phyloP scores from a whole-genome alignment of 92 coral and sea anemone species.

The Actinernus sp. region DNA sequence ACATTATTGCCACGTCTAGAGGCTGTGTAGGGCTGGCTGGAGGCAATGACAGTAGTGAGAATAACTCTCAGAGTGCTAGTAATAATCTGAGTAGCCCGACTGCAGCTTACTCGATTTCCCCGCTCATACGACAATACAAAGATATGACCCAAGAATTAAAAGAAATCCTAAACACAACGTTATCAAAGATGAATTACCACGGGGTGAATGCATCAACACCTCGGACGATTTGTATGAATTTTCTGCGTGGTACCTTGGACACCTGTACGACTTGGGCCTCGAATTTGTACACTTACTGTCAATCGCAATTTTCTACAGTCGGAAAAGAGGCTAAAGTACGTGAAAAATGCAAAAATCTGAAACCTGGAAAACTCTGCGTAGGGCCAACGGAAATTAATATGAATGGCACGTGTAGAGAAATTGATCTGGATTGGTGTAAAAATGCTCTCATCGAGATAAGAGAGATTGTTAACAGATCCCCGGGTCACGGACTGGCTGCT shows the following conservation, averaged over 20 bases:
- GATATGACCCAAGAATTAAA: constrained; percentile 48
- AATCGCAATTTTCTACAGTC: not conserved
- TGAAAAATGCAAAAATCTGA: constrained; percentile 40
- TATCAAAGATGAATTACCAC: constrained; percentile 24
- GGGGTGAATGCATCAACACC: constrained; percentile 35
- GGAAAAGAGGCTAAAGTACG: constrained; percentile 17
- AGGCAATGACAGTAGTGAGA: constrained; percentile 11
- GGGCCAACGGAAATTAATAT: constrained; percentile 15
- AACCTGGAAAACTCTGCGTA: constrained; percentile 32
- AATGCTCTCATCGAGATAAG: not conserved
- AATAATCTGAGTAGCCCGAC: constrained; percentile 1
- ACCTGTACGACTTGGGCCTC: constrained; percentile 36
- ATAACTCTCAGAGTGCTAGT: not conserved
- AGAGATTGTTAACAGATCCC: constrained; percentile 1
- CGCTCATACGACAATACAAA: constrained; percentile 42
- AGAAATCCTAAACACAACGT: constrained; percentile 35
- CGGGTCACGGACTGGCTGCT: constrained; percentile 7
- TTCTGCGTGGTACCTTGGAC: constrained; percentile 23
- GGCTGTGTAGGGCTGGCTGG: constrained; percentile 41
- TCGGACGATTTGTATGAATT: constrained; percentile 47
- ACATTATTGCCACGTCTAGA: constrained; percentile 51
- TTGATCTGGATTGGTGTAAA: not conserved
- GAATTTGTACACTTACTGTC: constrained; percentile 37
- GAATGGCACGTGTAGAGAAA: constrained; percentile 32
- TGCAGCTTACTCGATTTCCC: constrained; percentile 22